Evolutionary conservation across 2,113 vertebrate species (phyloP).

Genomic region (Tragelaphus scriptus): DNA sequence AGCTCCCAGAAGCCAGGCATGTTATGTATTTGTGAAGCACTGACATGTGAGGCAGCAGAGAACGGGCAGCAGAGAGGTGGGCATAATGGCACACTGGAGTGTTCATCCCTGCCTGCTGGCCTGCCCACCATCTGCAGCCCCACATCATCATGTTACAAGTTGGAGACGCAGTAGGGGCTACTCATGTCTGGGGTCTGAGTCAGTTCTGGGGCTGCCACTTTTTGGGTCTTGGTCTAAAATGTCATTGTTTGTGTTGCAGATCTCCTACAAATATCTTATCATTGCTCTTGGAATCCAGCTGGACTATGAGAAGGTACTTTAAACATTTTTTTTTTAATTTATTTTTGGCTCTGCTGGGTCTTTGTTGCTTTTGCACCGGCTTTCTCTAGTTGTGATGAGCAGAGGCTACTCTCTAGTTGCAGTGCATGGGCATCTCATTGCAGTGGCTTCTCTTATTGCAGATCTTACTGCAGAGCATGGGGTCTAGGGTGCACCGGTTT

Average conservation of each 20-base stretch:
- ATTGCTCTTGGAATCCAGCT: constrained; percentile 94
- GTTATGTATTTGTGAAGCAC: background rate
- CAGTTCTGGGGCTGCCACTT: background rate
- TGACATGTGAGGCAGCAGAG: background rate
- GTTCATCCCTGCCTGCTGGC: accelerated
- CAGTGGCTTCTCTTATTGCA: background rate
- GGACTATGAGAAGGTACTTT: constrained; percentile 92
- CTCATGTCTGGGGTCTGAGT: background rate
- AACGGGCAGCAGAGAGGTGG: background rate
- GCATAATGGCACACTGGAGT: accelerated
- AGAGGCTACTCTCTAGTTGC: background rate
- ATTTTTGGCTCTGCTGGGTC: background rate
- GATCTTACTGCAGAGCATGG: background rate
- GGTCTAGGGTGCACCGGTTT: background rate
- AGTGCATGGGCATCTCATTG: background rate
- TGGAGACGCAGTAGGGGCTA: background rate
- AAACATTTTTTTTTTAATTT: accelerated
- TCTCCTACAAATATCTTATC: constrained; percentile 95
- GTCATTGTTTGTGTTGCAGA: constrained; percentile 77
- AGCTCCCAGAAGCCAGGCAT: background rate
- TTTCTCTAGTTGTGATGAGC: background rate
- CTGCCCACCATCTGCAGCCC: background rate
- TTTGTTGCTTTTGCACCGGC: background rate
- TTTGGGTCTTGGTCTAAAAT: constrained; percentile 46
- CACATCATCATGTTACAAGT: background rate